Evolutionary conservation across 2,113 vertebrate species (phyloP).

Genomic region (Petrocephalus microphthalmus): DNA sequence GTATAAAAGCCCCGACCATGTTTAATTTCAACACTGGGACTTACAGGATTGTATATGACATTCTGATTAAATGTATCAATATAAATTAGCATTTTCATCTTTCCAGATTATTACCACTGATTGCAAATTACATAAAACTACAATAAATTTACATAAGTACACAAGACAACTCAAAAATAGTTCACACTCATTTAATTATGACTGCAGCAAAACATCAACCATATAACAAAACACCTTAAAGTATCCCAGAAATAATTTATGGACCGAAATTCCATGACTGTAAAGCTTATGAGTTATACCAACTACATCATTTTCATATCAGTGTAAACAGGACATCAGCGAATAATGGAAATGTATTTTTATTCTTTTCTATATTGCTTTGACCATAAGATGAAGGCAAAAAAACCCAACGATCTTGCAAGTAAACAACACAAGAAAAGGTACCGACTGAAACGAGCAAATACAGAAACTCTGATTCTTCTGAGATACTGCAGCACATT

Average conservation of each 20-base stretch:
- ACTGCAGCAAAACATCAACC: neutral
- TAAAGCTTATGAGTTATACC: neutral
- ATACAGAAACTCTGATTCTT: neutral
- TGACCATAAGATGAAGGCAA: neutral
- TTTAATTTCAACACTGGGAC: neutral
- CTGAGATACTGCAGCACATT: neutral
- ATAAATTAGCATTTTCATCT: neutral
- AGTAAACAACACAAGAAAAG: neutral
- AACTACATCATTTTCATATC: neutral
- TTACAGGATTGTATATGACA: too few species aligned
- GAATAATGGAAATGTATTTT: neutral
- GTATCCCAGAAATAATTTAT: neutral
- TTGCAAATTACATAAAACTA: neutral
- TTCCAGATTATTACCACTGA: neutral
- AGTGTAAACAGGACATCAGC: neutral
- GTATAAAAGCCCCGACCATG: neutral
- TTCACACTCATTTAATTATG: neutral
- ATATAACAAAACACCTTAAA: neutral
- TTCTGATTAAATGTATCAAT: too few species aligned
- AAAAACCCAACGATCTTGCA: neutral
- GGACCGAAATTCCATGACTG: neutral
- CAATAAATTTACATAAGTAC: neutral
- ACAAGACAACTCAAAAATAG: neutral
- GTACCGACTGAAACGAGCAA: neutral
- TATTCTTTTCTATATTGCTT: neutral